Base-by-base conservation (phyloP, 1,140 invertebrate species). In the Lepidurus packardi region DNA sequence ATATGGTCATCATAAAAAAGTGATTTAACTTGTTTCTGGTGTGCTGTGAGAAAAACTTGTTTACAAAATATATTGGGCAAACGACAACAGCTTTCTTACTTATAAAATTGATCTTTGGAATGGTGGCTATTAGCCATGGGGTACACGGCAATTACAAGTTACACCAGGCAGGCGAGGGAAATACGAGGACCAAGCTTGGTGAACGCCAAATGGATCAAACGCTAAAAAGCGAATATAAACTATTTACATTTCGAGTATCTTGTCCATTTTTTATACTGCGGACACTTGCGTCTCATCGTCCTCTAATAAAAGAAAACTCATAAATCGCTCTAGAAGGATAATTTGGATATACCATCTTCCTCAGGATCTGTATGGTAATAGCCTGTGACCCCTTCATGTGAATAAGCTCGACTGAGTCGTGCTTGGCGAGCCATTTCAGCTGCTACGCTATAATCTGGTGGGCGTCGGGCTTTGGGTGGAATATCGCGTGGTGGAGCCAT, bases 371-470 rank as follows among this genome's bases (percentile, higher is more conserved):
- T 89, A 80, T 88, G 87, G 84, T 90, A 92, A 83, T 91, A 91
- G 85, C 91, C 91, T 73, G 92, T 92, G 80, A 93, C 92, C 80
- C 92, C 92, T 84, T 94, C 93, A 83, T 94, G 92, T 79, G 92
- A 93, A 86, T 93, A 91, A n/a, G 92, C 92, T 82, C 92, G 88
- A 79, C 92, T 92, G 77, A 94, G 86, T 79, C 91, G 89, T 84
- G 93, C 91, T 80, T 92, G 87, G 78, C 90, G 87, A 47, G 92
- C 91, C 88, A 93, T 91, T 83, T 93, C 92, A n/a, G 92, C 91
- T 45, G 91, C 92, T 65, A 93, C 88, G 82, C 89, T 90, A 86
- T 93, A 93, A 65, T 91, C 89, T 80, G 91, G 90, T 43, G 91
- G 91, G 83, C 82, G 73, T 73, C 83, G 77, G 42, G 81, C 78